Conservation (phyloP, 1,140 invertebrate genomes). For the Euwallacea fornicatus region DNA sequence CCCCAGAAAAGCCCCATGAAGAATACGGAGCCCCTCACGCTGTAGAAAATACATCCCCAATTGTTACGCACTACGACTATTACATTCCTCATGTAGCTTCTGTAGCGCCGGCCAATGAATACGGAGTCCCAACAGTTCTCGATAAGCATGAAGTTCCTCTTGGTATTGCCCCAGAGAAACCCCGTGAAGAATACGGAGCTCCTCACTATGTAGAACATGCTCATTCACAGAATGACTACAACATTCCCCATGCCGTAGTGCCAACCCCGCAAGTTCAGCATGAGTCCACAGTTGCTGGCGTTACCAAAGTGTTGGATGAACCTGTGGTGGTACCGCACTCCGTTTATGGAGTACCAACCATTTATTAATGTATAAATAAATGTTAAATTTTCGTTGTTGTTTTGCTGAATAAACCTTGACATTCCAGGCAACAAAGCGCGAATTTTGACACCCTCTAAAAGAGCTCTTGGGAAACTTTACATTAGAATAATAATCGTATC, state of each 20-base stretch:
- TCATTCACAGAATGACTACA: slow-evolving; percentile 12
- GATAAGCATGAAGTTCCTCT: slow-evolving; percentile 17
- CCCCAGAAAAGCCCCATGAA: slow-evolving; percentile 9
- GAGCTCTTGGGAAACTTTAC: not conserved
- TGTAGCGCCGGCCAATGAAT: slow-evolving; percentile 1
- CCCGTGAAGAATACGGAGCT: slow-evolving; percentile 25
- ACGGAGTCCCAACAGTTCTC: slow-evolving; percentile 3
- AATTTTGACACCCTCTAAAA: slow-evolving; percentile 5
- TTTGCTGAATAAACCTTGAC: slow-evolving; percentile 8
- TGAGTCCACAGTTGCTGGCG: too few species aligned
- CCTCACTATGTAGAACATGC: slow-evolving; percentile 1
- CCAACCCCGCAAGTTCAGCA: not conserved
- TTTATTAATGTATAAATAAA: not conserved
- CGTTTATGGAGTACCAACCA: slow-evolving; percentile 23
- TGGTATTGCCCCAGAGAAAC: slow-evolving; percentile 1
- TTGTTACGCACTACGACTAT: slow-evolving; percentile 17
- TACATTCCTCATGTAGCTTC: slow-evolving; percentile 12
- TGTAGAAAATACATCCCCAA: not conserved
- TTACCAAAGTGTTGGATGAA: not conserved
- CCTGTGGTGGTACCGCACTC: slow-evolving; percentile 16
- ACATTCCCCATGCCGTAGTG: slow-evolving; percentile 9
- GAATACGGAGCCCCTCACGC: slow-evolving; percentile 20
- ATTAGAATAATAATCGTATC: slow-evolving; percentile 6
- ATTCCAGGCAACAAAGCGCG: slow-evolving; percentile 5
- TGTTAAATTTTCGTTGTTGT: too few species aligned